phyloP scores from a whole-genome alignment of 2,797 vertebrate species.

The Petrocephalus sullivani region DNA sequence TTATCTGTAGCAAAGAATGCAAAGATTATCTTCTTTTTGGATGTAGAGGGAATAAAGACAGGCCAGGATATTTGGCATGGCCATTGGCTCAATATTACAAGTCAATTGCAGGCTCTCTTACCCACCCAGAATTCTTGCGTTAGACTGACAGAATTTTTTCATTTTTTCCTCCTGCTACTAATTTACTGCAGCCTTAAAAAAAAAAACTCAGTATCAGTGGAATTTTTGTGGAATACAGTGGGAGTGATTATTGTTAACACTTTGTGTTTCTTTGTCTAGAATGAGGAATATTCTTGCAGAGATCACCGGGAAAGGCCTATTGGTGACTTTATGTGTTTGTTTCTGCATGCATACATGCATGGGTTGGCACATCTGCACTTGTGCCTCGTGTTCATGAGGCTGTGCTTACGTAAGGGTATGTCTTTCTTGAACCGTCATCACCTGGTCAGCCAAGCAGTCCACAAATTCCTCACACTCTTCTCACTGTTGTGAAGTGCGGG shows the following conservation, averaged over 20 bases:
- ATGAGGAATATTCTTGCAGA: background rate
- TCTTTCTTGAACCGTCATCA: background rate
- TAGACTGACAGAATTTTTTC: background rate
- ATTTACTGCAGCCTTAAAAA: background rate
- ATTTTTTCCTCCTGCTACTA: background rate
- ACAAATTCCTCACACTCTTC: background rate
- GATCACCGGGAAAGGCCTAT: background rate
- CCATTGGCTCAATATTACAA: background rate
- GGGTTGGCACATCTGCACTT: background rate
- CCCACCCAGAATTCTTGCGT: background rate
- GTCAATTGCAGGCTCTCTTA: background rate
- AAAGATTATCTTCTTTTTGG: slow-evolving; percentile 14
- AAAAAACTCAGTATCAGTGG: background rate
- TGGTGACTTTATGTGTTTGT: background rate
- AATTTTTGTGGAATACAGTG: slow-evolving; percentile 10
- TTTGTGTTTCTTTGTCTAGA: background rate
- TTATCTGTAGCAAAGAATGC: background rate
- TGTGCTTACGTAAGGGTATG: background rate
- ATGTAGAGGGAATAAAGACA: background rate
- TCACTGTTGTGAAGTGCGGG: background rate
- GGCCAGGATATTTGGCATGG: background rate
- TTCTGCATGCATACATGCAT: background rate
- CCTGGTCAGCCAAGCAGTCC: slow-evolving; percentile 8
- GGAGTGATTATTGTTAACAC: background rate
- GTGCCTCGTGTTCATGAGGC: background rate